phyloP scores from a whole-genome alignment of 2,113 vertebrate genomes.

The Ursus arctos region DNA sequence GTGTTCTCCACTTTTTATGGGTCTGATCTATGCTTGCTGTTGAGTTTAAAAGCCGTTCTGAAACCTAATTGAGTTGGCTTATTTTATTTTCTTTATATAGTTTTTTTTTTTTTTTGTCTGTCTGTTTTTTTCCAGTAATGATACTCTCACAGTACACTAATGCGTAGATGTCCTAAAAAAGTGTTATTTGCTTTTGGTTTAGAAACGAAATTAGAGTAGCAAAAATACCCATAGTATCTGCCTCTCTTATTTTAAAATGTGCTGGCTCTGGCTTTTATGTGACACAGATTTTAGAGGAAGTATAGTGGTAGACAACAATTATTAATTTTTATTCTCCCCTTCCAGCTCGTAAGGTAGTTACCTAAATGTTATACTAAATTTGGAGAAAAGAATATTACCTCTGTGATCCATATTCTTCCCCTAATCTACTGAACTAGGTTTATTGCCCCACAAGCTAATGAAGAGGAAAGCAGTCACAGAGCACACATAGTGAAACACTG shows the following conservation, averaged over 20 bases:
- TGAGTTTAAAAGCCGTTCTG: background rate
- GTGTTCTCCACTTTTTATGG: background rate
- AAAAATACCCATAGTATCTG: background rate
- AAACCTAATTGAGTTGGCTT: background rate
- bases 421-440: background rate
- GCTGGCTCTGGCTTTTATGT: background rate
- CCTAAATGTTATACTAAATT: background rate
- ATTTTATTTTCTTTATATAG: background rate
- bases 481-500: background rate
- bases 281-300: conserved; percentile 6
- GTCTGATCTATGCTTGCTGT: background rate
- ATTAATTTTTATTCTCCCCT: background rate
- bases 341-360: background rate
- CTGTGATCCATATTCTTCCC: background rate
- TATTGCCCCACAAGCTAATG: background rate
- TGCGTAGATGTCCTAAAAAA: background rate
- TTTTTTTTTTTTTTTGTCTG: background rate
- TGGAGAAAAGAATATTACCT: background rate
- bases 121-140: background rate
- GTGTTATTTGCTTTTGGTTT: background rate
- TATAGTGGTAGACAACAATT: background rate
- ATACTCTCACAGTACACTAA: background rate
- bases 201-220: background rate
- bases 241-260: background rate
- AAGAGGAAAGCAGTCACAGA: background rate